Conservation (phyloP, 2,888 invertebrate genomes). For the Clusia tigrina region DNA sequence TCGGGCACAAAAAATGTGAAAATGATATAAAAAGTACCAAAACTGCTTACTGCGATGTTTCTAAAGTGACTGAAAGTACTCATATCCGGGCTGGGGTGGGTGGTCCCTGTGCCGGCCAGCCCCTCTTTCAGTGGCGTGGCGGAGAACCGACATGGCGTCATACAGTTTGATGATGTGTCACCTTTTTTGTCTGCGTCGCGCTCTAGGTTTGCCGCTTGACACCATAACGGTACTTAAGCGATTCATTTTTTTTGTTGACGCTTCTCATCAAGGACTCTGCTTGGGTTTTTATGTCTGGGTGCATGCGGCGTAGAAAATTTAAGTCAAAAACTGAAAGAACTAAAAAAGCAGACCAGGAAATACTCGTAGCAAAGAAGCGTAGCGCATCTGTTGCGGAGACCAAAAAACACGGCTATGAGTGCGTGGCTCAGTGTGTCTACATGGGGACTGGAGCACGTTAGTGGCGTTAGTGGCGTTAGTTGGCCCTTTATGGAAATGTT, state of each 20-base stretch:
- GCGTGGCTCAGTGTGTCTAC: not conserved
- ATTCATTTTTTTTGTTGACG: not conserved
- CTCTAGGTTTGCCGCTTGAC: not conserved
- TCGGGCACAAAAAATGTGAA: not conserved
- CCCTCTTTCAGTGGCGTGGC: not conserved
- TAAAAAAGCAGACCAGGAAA: too few species aligned
- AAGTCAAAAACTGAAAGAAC: too few species aligned
- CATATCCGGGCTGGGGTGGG: not conserved
- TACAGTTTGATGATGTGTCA: conserved; percentile 20
- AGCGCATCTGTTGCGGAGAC: not conserved
- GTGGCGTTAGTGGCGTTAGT: not conserved
- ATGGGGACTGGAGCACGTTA: not conserved
- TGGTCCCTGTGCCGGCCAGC: not conserved
- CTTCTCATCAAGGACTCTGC: not conserved
- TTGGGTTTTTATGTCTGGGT: not conserved
- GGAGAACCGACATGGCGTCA: conserved; percentile 47
- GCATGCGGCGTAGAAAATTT: not conserved
- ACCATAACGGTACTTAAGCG: conserved; percentile 12
- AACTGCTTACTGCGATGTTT: conserved; percentile 9
- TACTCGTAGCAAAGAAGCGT: not conserved
- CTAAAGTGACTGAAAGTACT: conserved; percentile 10
- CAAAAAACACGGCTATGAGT: not conserved
- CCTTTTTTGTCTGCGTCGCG: not conserved
- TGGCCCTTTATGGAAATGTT: not conserved
- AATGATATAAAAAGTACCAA: not conserved